phyloP scores from a whole-genome alignment of 2,113 vertebrate genomes.

The Potamarius usumacintae region DNA sequence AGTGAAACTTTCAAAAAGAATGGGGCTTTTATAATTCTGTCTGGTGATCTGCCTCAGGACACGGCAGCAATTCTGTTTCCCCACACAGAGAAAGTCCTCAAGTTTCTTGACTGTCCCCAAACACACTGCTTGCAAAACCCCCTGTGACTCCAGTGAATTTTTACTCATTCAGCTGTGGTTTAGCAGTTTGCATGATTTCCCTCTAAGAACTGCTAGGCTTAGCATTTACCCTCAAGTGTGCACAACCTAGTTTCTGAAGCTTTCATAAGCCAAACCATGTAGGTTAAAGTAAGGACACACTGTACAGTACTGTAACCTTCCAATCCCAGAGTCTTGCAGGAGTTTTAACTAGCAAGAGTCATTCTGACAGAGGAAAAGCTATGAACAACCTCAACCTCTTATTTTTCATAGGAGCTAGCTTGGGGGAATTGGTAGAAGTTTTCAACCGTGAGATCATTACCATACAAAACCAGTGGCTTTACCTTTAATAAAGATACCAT shows the following conservation, averaged over 20 bases:
- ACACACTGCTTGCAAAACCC: constrained; percentile 13
- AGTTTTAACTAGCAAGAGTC: background rate
- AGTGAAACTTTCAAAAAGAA: constrained; percentile 31
- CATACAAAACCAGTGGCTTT: background rate
- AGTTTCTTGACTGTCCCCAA: background rate
- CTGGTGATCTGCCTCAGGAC: constrained; percentile 24
- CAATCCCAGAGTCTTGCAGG: too few species aligned
- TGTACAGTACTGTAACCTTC: background rate
- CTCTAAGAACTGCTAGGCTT: constrained; percentile 10
- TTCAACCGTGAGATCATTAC: background rate
- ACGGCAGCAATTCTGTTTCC: constrained; percentile 21
- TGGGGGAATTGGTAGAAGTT: background rate
- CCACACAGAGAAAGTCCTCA: constrained; percentile 5
- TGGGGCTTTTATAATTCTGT: constrained; percentile 34
- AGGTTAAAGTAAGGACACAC: background rate
- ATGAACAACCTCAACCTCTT: background rate
- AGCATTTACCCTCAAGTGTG: background rate
- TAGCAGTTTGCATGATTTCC: background rate
- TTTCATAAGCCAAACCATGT: background rate
- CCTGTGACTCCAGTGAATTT: constrained; percentile 18
- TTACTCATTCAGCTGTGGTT: background rate
- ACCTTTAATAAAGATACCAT: background rate
- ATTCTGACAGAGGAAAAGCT: background rate
- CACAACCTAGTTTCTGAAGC: background rate
- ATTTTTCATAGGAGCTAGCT: background rate